These are phyloP conservation scores for Hermatobates lingyangjiaoensis DNA, from an alignment of 1,140 invertebrate species.

Conservation along the genomic window DNA sequence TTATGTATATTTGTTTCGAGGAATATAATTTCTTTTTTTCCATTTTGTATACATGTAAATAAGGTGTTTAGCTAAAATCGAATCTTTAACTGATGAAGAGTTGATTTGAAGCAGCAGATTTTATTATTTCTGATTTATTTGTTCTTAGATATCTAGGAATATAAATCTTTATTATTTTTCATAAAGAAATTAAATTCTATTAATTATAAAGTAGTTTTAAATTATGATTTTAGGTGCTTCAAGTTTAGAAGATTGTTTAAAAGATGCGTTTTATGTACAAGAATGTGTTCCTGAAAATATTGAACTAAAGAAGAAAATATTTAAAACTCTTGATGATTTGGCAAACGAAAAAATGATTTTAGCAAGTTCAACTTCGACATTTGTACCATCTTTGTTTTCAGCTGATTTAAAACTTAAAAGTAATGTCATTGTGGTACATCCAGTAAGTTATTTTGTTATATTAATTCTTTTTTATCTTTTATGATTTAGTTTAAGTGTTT, in stretches of 20 bases:
- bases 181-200: background rate
- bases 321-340: slow-evolving; percentile 51
- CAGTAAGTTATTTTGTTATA: slow-evolving; percentile 32
- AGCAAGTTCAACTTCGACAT: slow-evolving; percentile 81
- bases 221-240: slow-evolving; percentile 35
- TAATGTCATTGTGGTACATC: slow-evolving; percentile 68
- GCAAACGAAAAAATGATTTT: slow-evolving; percentile 53
- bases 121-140: no score
- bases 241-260: slow-evolving; percentile 40
- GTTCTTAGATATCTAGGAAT: no score
- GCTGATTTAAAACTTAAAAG: slow-evolving; percentile 55
- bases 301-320: slow-evolving; percentile 67
- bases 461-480: background rate
- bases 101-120: no score
- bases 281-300: slow-evolving; percentile 85
- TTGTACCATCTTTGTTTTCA: slow-evolving; percentile 67
- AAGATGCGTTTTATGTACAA: slow-evolving; percentile 56
- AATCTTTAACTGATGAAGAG: no score
- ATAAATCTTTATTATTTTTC: no score
- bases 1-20: no score
- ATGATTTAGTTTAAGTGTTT: background rate
- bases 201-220: background rate
- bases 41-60: no score
- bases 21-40: no score
- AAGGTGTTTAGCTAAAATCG: no score